Conservation (phyloP, 2,888 invertebrate genomes). For the Disparrhopalites patrizii region DNA sequence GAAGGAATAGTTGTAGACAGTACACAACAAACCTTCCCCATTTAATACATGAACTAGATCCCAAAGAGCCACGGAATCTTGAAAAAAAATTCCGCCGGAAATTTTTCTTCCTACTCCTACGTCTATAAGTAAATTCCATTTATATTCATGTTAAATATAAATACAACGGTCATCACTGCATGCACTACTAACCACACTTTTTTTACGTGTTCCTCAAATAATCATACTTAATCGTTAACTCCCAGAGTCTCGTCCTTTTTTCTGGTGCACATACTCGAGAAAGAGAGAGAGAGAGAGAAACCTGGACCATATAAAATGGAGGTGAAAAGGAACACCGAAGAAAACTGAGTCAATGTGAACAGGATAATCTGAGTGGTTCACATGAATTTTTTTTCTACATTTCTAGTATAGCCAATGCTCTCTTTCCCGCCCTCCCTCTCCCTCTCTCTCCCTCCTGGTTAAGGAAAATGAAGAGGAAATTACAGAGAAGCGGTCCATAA, state of each 20-base stretch:
- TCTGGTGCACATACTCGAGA: not conserved
- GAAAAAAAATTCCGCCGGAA: too few species aligned
- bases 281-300: not conserved
- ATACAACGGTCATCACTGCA: not conserved
- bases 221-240: not conserved
- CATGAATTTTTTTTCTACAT: constrained; percentile 13
- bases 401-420: too few species aligned
- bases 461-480: constrained; percentile 36
- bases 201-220: not conserved
- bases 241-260: not conserved
- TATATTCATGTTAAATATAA: too few species aligned
- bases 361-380: constrained; percentile 12
- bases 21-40: too few species aligned
- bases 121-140: too few species aligned
- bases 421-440: constrained; percentile 1
- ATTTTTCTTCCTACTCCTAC: too few species aligned
- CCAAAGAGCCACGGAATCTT: too few species aligned
- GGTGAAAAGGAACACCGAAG: too few species aligned
- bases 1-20: too few species aligned
- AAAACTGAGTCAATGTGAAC: not conserved
- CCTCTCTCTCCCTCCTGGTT: constrained; percentile 23
- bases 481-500: constrained; percentile 34
- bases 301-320: not conserved
- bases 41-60: too few species aligned
- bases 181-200: not conserved